phyloP scores from a whole-genome alignment of 53 echinoderm and acorn worm genomes.

The Apostichopus leukothele region DNA sequence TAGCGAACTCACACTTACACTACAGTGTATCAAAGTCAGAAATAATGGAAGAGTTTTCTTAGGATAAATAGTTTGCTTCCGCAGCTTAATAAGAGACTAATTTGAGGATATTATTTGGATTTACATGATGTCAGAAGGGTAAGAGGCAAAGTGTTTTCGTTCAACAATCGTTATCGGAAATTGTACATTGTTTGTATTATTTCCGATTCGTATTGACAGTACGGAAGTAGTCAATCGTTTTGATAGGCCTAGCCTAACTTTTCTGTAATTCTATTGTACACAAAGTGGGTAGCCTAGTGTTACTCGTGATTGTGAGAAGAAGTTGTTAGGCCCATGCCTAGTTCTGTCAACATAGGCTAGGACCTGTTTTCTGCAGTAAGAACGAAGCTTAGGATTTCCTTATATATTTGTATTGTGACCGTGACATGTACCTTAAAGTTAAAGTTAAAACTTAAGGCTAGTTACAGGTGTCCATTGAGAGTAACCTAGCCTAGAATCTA shows the following conservation, averaged over 20 bases:
- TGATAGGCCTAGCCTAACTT: slow-evolving; percentile 7
- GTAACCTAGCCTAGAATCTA: too few relatives aligned
- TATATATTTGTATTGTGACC: too few relatives aligned
- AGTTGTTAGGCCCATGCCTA: not conserved
- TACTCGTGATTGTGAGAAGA: not conserved
- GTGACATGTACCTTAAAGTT: too few relatives aligned
- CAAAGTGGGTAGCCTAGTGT: not conserved
- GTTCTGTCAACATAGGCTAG: too few relatives aligned
- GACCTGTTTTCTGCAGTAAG: too few relatives aligned
- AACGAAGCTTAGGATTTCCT: too few relatives aligned
- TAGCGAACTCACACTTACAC: not conserved
- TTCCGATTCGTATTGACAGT: slow-evolving; percentile 25
- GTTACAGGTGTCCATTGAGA: too few relatives aligned
- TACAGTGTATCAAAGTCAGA: not conserved
- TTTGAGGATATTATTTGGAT: slow-evolving; percentile 37
- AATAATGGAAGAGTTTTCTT: slow-evolving; percentile 20
- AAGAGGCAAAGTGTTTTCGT: not conserved
- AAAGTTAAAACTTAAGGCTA: too few relatives aligned
- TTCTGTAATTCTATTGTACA: not conserved
- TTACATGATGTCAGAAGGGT: slow-evolving; percentile 31
- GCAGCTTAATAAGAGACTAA: slow-evolving; percentile 14
- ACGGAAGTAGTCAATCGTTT: slow-evolving; percentile 29
- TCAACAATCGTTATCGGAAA: slow-evolving; percentile 20
- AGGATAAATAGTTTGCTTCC: not conserved
- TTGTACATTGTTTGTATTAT: slow-evolving; percentile 33